These are phyloP conservation scores for Contarinia nasturtii DNA, from an alignment of 1,140 invertebrate genomes.

Conservation along the genomic window DNA sequence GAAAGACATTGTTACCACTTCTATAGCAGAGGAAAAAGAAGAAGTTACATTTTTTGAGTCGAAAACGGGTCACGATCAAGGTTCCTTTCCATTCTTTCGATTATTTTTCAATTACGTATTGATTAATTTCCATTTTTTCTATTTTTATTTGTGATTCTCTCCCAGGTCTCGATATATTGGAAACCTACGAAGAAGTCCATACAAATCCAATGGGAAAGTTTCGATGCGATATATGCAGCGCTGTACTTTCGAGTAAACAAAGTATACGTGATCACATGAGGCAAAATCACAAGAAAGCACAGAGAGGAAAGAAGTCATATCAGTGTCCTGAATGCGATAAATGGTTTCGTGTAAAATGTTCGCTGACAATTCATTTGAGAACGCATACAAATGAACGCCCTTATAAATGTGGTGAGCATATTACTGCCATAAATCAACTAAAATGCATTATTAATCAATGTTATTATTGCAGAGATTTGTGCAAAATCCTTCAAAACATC, in stretches of 20 bases:
- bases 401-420: not conserved
- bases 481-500: conserved; percentile 2
- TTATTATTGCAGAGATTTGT: not conserved
- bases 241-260: not conserved
- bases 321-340: not conserved
- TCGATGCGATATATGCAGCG: not conserved
- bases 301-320: not conserved
- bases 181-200: too few relatives aligned
- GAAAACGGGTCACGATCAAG: too few relatives aligned
- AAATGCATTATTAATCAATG: not conserved
- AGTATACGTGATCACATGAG: not conserved
- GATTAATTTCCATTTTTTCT: too few relatives aligned
- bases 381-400: not conserved
- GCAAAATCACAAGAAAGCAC: not conserved
- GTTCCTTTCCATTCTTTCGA: too few relatives aligned
- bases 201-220: not conserved
- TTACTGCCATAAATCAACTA: too few relatives aligned
- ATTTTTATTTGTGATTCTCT: too few relatives aligned
- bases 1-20: too few relatives aligned
- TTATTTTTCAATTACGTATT: too few relatives aligned
- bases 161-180: too few relatives aligned
- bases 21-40: too few relatives aligned
- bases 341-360: not conserved
- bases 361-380: not conserved
- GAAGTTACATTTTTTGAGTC: too few relatives aligned